phyloP scores from a whole-genome alignment of 1,140 invertebrate species.

The Formica selysi region DNA sequence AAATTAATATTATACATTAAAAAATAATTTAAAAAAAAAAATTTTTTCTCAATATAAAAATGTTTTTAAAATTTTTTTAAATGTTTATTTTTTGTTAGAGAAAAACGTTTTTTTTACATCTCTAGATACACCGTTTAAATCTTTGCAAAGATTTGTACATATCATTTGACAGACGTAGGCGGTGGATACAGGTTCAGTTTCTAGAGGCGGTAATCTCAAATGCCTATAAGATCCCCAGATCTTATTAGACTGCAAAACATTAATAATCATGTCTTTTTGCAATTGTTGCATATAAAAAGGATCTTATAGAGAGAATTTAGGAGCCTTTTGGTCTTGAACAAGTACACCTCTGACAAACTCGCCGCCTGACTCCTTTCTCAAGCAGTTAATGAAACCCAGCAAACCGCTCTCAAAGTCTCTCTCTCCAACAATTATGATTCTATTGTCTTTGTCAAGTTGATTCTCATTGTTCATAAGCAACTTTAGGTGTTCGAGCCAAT shows the following conservation, averaged over 20 bases:
- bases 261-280: slow-evolving; percentile 2
- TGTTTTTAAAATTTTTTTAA: too few species aligned
- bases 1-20: too few species aligned
- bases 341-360: background rate
- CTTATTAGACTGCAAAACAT: background rate
- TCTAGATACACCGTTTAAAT: background rate
- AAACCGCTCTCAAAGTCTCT: slow-evolving; percentile 91
- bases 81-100: too few species aligned
- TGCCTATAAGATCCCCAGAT: slow-evolving; percentile 11
- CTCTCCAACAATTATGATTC: slow-evolving; percentile 87
- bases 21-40: too few species aligned
- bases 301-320: slow-evolving; percentile 7
- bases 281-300: slow-evolving; percentile 4
- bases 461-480: slow-evolving; percentile 86
- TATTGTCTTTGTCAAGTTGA: slow-evolving; percentile 19
- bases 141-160: background rate
- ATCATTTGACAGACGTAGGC: background rate
- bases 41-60: too few species aligned
- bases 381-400: slow-evolving; percentile 89
- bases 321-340: background rate
- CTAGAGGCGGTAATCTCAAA: background rate
- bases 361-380: background rate
- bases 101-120: too few species aligned
- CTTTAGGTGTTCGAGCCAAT: slow-evolving; percentile 86
- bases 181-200: background rate